Evolutionary conservation across 64 coral and sea anemone species (phyloP).

Genomic region (Trachythela sp.): DNA sequence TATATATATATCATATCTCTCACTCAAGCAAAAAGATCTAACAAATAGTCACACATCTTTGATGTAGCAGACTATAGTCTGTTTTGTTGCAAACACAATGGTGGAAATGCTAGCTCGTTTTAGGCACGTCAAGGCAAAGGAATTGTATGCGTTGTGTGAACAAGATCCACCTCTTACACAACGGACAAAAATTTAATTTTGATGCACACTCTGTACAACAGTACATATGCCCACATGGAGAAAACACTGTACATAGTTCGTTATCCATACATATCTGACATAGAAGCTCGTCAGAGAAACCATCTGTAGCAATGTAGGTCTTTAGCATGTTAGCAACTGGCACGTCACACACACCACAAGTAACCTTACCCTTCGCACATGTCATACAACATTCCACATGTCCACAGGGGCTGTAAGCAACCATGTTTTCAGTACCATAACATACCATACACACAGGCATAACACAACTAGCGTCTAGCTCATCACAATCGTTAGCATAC

Average conservation of each 20-base stretch:
- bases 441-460: conserved; percentile 68
- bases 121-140: not conserved
- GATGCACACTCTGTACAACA: conserved; percentile 73
- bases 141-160: conserved; percentile 86
- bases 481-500: not conserved
- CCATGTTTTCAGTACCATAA: conserved; percentile 53
- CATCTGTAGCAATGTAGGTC: conserved; percentile 77
- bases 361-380: conserved; percentile 51
- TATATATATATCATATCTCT: not conserved
- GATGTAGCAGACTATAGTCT: not conserved
- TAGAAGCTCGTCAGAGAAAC: conserved; percentile 57
- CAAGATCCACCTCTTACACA: conserved; percentile 81
- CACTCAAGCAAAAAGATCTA: not conserved
- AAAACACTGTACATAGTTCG: conserved; percentile 80
- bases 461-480: conserved; percentile 58
- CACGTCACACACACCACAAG: conserved; percentile 61
- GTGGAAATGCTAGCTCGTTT: not conserved
- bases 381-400: conserved; percentile 67
- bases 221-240: conserved; percentile 83
- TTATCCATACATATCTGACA: conserved; percentile 99
- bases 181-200: conserved; percentile 77
- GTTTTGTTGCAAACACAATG: no score
- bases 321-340: conserved; percentile 61
- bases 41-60: not conserved
- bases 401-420: conserved; percentile 83